Evolutionary conservation across 53 echinoderm and acorn worm species (phyloP), one percentile per base, ranked within the genome.

Genomic region (Mesocentrotus franciscanus): DNA sequence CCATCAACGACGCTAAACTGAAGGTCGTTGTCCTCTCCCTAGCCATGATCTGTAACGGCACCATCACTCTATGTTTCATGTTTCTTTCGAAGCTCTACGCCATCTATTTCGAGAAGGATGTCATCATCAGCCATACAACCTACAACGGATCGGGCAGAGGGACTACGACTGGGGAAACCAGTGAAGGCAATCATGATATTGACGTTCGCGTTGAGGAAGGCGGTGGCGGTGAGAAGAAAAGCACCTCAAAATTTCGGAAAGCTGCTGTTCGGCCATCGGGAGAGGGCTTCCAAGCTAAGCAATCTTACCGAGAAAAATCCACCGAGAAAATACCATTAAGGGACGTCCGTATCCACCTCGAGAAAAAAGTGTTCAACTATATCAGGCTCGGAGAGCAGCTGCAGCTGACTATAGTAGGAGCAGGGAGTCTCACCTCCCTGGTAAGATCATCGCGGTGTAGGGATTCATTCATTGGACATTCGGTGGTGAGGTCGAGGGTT

Each of bases 71-170:
- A 57, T 95, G 96, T 49, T 99, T 97, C 94, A 95, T 99, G 36
- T 99, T 96, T 33, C 96, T 92, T 11, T 96, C 96, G 14, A 99
- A 99, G 95, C 95, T 99, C 30, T 99, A 99, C 95, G 99, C 99
- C 1, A 70, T 99, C 17, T 97, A 99, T 85, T 99, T 99, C 91
- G 97, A 96, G 22, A 96, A 97, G 39, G 98, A 98, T 34, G 96
- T 97, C 24, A 96, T 97, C 58, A 93, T 98, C 91, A 81, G 18
- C 29, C 35, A 78, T 42, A 94, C 79, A 16, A 60, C 79, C 30
- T 79, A 60, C 24, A 22, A 34, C 58, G 94, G 94, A 60, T 71
- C 74, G 0, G 93, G 14, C 49, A 30, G 81, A 36, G 84, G 60
- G 29, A 49, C 29, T 10, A 29, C 60, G 60, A 75, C 49, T 5